Base-by-base conservation (phyloP, 2,797 vertebrate species). In the Cossypha dichroa region DNA sequence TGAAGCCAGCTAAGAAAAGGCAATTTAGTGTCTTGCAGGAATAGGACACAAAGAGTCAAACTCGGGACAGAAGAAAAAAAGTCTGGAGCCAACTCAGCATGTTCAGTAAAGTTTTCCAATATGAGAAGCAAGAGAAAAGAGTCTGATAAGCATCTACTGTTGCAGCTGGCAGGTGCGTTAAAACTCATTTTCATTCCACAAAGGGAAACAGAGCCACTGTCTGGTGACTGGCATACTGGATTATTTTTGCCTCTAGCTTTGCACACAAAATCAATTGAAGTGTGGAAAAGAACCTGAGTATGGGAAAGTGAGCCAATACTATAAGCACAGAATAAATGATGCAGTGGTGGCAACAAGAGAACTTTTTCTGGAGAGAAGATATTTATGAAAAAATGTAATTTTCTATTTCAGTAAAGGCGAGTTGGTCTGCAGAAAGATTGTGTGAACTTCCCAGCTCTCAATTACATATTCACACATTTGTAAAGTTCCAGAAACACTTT, bases 401-500 rank as follows among this genome's bases (percentile, higher is more conserved):
- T 79, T 62, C 43, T 81, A 62, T 40, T 81, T 88, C 93, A 83
- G 40, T 85, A 34, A 51, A 82, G 41, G 33, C 1, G 11, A 66
- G 26, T 45, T 48, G 54, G 40, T 86, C 33, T 33, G 46, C 49
- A 91, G 49, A 28, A 87, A 84, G 66, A 77, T 22, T 22, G 41
- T 20, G 46, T 64, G 73, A 87, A 80, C 41, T 51, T 94, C 67
- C 48, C 74, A 85, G 51, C 62, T 93, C 69, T 67, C 75, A 91
- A 89, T 87, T 72, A 96, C 55, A 51, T 69, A 95, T 73, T 76
- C 82, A 94, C 91, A 86, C 93, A 56, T 82, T 46, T 54, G 49
- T 97, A 97, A 98, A 98, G 98, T 98, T 98, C 98, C 98, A 98
- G 98, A 98, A 98, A 98, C 98, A 98, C 98, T 98, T 99, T 99